phyloP scores from a whole-genome alignment of 2,888 invertebrate genomes.

The Mythimna vitellina region DNA sequence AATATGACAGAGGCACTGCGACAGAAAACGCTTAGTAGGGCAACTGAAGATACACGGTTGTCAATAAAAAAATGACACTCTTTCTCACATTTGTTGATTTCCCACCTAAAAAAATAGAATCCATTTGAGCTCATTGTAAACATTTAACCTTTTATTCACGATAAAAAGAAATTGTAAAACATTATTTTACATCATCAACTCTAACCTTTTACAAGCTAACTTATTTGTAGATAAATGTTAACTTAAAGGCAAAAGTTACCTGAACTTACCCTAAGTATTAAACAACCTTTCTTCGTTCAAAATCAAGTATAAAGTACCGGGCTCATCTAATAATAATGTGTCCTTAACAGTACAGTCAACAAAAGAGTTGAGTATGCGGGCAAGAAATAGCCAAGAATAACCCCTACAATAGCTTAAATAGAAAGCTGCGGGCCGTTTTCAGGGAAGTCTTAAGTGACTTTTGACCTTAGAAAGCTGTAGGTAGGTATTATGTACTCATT shows the following conservation, averaged over 20 bases:
- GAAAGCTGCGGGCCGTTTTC: background rate
- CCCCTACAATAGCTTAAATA: background rate
- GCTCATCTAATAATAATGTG: conserved; percentile 40
- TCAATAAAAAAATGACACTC: too few species aligned
- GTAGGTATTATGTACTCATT: too few species aligned
- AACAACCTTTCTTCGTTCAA: conserved; percentile 21
- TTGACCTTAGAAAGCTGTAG: background rate
- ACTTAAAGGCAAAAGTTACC: conserved; percentile 25
- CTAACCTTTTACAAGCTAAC: background rate
- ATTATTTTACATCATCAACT: background rate
- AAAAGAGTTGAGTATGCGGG: conserved; percentile 7
- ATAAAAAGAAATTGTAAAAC: background rate
- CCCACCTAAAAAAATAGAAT: too few species aligned
- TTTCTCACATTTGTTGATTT: too few species aligned
- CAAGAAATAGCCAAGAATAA: background rate
- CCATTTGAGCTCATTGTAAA: background rate
- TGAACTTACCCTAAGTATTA: conserved; percentile 13
- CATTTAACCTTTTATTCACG: background rate
- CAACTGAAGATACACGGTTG: too few species aligned
- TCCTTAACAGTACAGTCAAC: conserved; percentile 22
- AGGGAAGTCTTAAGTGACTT: background rate
- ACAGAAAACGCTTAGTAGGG: too few species aligned
- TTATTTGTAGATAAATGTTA: conserved; percentile 6
- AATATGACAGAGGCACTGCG: too few species aligned
- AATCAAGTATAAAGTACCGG: conserved; percentile 20